phyloP scores from a whole-genome alignment of 1,140 invertebrate genomes.

The Andricus grossulariae region DNA sequence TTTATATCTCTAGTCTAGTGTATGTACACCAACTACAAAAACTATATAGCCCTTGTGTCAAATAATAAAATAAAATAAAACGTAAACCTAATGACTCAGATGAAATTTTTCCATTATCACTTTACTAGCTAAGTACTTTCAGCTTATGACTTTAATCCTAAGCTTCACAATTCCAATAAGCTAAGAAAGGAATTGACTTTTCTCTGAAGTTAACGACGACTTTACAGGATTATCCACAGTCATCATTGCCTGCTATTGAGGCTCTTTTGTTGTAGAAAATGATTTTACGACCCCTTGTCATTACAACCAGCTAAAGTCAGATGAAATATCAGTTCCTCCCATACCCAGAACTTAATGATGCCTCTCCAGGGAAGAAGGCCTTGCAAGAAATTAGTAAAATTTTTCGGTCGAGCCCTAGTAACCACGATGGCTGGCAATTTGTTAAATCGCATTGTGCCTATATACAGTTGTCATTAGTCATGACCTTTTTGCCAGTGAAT shows the following conservation, averaged over 20 bases:
- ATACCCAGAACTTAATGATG: conserved; percentile 17
- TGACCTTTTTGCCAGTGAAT: conserved; percentile 61
- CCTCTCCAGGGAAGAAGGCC: conserved; percentile 31
- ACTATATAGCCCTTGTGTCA: no score
- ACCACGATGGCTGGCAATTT: conserved; percentile 22
- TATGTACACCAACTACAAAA: no score
- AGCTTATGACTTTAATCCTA: background rate
- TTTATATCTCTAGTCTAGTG: no score
- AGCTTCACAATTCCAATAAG: background rate
- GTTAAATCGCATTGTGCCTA: conserved; percentile 53
- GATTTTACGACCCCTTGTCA: conserved; percentile 28
- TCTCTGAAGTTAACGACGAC: background rate
- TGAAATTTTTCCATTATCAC: background rate
- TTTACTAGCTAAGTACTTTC: background rate
- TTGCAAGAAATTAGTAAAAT: conserved; percentile 53
- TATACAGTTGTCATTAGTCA: conserved; percentile 63
- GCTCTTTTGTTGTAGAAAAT: conserved; percentile 13
- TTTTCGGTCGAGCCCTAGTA: conserved; percentile 42
- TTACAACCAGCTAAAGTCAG: background rate
- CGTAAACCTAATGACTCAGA: no score
- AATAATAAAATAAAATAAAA: no score
- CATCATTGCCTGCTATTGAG: background rate
- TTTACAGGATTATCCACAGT: background rate
- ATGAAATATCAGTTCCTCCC: background rate
- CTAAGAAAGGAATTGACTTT: background rate